Conservation (phyloP, 2,113 vertebrate species). For the Anseranas semipalmata region DNA sequence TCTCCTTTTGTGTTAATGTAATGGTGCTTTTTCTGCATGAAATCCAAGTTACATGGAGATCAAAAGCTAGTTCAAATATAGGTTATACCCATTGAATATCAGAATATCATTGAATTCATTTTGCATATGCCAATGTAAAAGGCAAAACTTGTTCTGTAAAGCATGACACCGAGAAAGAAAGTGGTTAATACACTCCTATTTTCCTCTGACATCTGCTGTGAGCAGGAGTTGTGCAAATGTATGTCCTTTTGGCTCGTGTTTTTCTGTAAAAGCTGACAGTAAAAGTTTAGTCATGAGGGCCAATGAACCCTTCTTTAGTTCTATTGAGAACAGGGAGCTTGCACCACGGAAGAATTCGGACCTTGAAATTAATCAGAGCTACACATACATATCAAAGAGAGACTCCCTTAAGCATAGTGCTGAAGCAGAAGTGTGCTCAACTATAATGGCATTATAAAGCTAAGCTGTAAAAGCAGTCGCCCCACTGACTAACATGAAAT, state of each 20-base stretch:
- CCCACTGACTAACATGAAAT: slow-evolving; percentile 63
- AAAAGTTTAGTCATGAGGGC: neutral
- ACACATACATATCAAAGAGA: slow-evolving; percentile 1
- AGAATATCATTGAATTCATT: neutral
- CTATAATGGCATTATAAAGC: slow-evolving; percentile 49
- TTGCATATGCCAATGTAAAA: neutral
- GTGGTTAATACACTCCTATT: neutral
- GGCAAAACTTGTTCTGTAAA: neutral
- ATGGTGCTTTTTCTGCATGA: neutral
- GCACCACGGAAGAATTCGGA: neutral
- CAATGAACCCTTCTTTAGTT: neutral
- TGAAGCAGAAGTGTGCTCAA: neutral
- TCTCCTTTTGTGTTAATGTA: neutral
- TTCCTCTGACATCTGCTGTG: neutral
- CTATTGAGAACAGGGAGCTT: neutral
- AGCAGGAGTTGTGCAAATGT: neutral
- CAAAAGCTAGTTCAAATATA: neutral
- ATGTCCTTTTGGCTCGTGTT: neutral
- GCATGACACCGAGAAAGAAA: neutral
- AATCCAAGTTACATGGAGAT: neutral
- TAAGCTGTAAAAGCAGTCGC: slow-evolving; percentile 34
- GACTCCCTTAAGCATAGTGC: slow-evolving; percentile 5
- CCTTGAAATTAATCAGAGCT: slow-evolving; percentile 25
- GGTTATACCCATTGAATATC: neutral
- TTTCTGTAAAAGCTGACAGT: neutral